Evolutionary conservation across 2,797 vertebrate species (phyloP).

Genomic region (Meda fulgida): DNA sequence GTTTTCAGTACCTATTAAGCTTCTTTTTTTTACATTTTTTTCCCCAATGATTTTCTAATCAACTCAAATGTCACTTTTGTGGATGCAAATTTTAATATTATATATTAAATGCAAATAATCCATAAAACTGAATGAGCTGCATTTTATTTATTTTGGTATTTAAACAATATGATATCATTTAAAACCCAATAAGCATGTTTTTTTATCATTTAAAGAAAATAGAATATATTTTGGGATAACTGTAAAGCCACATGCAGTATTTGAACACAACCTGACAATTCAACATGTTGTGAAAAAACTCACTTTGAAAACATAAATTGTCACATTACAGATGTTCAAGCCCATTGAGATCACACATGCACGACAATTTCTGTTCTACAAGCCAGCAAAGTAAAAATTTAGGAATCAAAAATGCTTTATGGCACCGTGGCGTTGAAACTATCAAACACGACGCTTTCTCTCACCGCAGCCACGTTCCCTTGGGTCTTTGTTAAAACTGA

Average conservation of each 20-base stretch:
- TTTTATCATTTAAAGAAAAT: not conserved
- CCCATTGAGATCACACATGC: slow-evolving; percentile 31
- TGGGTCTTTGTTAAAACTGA: slow-evolving; percentile 70
- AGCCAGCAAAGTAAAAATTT: slow-evolving; percentile 41
- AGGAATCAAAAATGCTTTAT: slow-evolving; percentile 55
- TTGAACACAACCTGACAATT: not conserved
- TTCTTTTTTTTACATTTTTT: not conserved
- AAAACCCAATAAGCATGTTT: not conserved
- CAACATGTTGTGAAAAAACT: not conserved
- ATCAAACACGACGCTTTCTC: slow-evolving; percentile 44
- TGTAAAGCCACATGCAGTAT: not conserved
- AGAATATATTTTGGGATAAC: not conserved
- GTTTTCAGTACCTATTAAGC: not conserved
- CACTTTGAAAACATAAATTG: slow-evolving; percentile 30
- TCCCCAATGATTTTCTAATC: not conserved
- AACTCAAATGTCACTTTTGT: not conserved
- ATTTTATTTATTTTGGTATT: not conserved
- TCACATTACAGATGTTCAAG: slow-evolving; percentile 36
- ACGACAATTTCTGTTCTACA: slow-evolving; percentile 11
- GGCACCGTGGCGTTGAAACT: slow-evolving; percentile 44
- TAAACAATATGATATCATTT: not conserved
- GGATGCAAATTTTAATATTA: not conserved
- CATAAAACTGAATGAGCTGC: not conserved
- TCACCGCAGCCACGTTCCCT: slow-evolving; percentile 60
- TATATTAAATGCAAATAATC: not conserved